Conservation (phyloP, 2,113 vertebrate genomes). For the Cervus canadensis region DNA sequence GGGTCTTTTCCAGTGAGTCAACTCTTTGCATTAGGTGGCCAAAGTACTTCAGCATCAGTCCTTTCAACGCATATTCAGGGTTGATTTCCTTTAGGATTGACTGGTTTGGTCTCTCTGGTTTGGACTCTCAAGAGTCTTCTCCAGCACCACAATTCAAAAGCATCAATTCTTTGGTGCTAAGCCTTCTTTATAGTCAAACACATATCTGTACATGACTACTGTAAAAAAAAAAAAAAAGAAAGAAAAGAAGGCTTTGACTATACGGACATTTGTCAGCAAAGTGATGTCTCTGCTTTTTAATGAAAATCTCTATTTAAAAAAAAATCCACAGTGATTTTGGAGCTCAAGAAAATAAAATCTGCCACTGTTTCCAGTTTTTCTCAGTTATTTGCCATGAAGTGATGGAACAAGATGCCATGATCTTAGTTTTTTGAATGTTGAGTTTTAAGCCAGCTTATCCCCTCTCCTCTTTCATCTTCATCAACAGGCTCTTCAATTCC, state of each 20-base stretch:
- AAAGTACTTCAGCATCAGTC: not conserved
- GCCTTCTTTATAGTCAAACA: not conserved
- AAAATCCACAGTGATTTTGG: not conserved
- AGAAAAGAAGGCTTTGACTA: not conserved
- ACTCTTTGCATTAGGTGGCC: not conserved
- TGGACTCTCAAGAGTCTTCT: not conserved
- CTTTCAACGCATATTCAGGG: not conserved
- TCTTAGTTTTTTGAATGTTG: not conserved
- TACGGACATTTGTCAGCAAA: not conserved
- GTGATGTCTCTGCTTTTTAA: not conserved
- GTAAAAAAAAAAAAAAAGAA: not conserved
- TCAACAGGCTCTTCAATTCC: not conserved
- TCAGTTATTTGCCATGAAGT: not conserved
- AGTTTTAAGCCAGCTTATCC: not conserved
- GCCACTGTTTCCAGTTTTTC: not conserved
- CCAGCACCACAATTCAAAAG: not conserved
- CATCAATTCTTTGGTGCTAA: not conserved
- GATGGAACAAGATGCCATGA: not conserved
- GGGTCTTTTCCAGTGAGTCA: not conserved
- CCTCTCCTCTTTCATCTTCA: not conserved
- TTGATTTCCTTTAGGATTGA: not conserved
- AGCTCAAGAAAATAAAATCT: not conserved
- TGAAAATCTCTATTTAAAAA: not conserved
- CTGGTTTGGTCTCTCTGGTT: not conserved
- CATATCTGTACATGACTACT: not conserved